phyloP scores from a whole-genome alignment of 2,113 vertebrate genomes.

The Strix aluco region DNA sequence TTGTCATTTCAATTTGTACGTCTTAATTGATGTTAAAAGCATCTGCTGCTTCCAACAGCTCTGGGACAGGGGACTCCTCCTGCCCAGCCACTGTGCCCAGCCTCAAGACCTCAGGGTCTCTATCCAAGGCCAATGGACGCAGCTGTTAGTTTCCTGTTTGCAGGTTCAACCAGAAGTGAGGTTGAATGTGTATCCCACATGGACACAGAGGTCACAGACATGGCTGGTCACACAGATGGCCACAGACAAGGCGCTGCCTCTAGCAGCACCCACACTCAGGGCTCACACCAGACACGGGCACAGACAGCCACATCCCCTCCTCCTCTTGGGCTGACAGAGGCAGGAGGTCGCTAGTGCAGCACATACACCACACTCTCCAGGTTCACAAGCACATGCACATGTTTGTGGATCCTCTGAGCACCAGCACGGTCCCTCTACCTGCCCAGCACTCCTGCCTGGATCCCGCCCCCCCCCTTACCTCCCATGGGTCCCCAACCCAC shows the following conservation, averaged over 20 bases:
- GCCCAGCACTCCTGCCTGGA: rapidly evolving
- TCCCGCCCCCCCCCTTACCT: rapidly evolving
- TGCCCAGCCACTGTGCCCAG: background rate
- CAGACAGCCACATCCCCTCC: background rate
- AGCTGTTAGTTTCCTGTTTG: background rate
- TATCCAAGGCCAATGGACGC: background rate
- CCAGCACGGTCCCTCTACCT: rapidly evolving
- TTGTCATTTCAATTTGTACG: background rate
- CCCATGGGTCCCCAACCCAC: rapidly evolving
- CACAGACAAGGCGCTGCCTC: rapidly evolving
- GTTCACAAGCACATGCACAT: background rate
- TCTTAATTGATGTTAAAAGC: background rate
- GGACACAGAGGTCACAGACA: rapidly evolving
- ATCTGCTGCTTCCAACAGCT: background rate
- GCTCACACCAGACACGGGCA: background rate
- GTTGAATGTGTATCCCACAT: background rate
- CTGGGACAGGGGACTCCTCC: background rate
- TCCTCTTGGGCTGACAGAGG: background rate
- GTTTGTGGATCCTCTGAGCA: rapidly evolving
- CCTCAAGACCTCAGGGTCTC: rapidly evolving
- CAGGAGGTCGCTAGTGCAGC: background rate
- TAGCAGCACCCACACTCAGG: background rate
- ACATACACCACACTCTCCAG: too few relatives aligned
- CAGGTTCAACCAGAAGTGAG: background rate
- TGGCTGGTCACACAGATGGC: rapidly evolving